These are phyloP conservation scores for Anomalospiza imberbis DNA, from an alignment of 2,797 vertebrate genomes.

Conservation along the genomic window DNA sequence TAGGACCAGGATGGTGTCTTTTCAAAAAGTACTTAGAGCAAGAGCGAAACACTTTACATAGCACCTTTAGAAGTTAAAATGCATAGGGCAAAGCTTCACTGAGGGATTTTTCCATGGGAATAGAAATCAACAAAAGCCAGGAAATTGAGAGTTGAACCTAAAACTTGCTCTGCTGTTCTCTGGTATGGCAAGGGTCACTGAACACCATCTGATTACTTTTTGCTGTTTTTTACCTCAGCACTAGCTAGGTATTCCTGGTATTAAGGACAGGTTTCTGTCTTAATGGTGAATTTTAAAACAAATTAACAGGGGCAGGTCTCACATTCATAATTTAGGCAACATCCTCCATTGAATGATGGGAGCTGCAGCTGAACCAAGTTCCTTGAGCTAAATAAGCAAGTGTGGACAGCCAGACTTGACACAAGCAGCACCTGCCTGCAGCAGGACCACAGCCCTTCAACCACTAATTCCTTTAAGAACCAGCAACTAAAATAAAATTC, in stretches of 20 bases:
- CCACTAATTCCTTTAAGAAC: not conserved
- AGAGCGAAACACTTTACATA: not conserved
- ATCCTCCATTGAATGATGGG: not conserved
- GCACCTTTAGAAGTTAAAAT: not conserved
- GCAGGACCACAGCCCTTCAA: not conserved
- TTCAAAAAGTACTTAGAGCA: not conserved
- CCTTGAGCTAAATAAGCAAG: not conserved
- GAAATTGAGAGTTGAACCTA: not conserved
- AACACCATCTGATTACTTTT: not conserved
- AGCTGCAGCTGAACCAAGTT: not conserved
- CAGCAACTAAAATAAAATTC: not conserved
- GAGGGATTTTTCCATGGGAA: not conserved
- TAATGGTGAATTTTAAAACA: not conserved
- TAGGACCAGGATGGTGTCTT: not conserved
- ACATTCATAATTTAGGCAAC: not conserved
- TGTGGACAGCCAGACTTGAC: not conserved
- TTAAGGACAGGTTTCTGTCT: not conserved
- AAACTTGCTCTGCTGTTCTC: not conserved
- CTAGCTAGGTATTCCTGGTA: not conserved
- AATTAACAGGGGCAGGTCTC: not conserved
- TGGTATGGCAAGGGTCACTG: not conserved
- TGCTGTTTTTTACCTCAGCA: not conserved
- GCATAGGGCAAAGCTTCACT: not conserved
- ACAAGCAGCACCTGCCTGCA: accelerated
- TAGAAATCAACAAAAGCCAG: not conserved